Evolutionary conservation across 2,797 vertebrate species (phyloP).

Genomic region (Calcarius lapponicus): DNA sequence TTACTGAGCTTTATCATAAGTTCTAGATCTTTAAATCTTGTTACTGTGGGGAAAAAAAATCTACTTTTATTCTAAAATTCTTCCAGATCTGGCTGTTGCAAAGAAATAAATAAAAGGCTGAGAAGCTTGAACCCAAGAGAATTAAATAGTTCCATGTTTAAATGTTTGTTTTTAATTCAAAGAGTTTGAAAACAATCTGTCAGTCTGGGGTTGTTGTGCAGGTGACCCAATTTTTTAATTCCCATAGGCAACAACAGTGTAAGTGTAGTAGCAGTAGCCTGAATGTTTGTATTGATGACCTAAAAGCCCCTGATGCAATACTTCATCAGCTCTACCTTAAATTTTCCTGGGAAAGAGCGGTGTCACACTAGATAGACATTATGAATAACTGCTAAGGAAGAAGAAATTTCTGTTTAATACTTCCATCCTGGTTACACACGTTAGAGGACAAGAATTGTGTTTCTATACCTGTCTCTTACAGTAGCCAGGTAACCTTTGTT

Average conservation of each 20-base stretch:
- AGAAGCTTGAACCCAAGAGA: not conserved
- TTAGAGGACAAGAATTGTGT: not conserved
- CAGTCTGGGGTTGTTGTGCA: accelerated
- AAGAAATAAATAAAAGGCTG: not conserved
- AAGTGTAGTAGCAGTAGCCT: not conserved
- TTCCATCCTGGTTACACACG: not conserved
- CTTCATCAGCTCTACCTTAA: not conserved
- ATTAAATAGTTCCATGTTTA: not conserved
- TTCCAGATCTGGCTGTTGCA: not conserved
- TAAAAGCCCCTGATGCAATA: not conserved
- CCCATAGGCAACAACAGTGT: not conserved
- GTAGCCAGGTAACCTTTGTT: slow-evolving; percentile 79
- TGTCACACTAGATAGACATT: too few relatives aligned
- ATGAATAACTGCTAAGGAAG: not conserved
- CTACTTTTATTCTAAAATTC: not conserved
- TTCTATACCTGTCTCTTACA: slow-evolving; percentile 85
- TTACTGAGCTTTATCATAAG: not conserved
- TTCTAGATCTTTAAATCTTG: not conserved
- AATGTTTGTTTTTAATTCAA: not conserved
- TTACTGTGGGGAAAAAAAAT: not conserved
- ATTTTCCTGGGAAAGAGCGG: not conserved
- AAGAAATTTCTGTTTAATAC: not conserved
- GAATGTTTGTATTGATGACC: not conserved
- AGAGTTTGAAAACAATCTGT: not conserved
- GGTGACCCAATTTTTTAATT: not conserved